Percentiles rank a stretch among this genome's conserved stretches.
Evolutionary conservation across 1,140 invertebrate species (phyloP).

Genomic region (Macrobrachium nipponense): DNA sequence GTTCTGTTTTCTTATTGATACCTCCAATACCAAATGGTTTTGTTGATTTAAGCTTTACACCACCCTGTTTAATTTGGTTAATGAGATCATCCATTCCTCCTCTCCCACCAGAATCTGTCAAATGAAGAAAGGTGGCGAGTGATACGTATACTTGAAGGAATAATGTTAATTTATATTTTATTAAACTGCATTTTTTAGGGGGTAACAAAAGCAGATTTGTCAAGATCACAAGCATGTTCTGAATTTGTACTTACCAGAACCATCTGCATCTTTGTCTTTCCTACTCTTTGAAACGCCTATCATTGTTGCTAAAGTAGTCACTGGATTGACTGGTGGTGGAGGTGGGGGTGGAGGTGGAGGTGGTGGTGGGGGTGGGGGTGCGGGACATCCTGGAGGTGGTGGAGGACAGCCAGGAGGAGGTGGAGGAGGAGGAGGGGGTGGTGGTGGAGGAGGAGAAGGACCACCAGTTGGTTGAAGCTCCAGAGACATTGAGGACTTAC

Average conservation of each 20-base stretch:
- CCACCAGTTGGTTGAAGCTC: neutral
- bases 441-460: slow-evolving; percentile 14
- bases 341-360: slow-evolving; percentile 48
- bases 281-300: slow-evolving; percentile 53
- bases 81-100: slow-evolving; percentile 58
- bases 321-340: slow-evolving; percentile 38
- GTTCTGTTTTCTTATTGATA: slow-evolving; percentile 14
- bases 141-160: neutral
- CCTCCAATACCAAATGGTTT: slow-evolving; percentile 22
- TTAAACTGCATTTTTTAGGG: too few relatives aligned
- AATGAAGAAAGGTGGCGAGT: neutral
- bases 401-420: slow-evolving; percentile 14
- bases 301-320: slow-evolving; percentile 40
- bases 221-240: too few relatives aligned
- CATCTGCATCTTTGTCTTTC: slow-evolving; percentile 39
- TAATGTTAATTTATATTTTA: too few relatives aligned
- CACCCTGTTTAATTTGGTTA: slow-evolving; percentile 56
- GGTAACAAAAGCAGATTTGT: too few relatives aligned
- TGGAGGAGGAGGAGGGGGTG: slow-evolving; percentile 9
- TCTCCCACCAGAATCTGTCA: slow-evolving; percentile 12
- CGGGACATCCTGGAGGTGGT: neutral
- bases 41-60: slow-evolving; percentile 53
- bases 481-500: neutral
- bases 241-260: slow-evolving; percentile 27
- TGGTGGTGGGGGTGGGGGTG: slow-evolving; percentile 19